Evolutionary conservation across 2,797 vertebrate genomes (phyloP), one percentile per base, ranked within the genome.

Genomic region (Parotocinclus haroldoi): DNA sequence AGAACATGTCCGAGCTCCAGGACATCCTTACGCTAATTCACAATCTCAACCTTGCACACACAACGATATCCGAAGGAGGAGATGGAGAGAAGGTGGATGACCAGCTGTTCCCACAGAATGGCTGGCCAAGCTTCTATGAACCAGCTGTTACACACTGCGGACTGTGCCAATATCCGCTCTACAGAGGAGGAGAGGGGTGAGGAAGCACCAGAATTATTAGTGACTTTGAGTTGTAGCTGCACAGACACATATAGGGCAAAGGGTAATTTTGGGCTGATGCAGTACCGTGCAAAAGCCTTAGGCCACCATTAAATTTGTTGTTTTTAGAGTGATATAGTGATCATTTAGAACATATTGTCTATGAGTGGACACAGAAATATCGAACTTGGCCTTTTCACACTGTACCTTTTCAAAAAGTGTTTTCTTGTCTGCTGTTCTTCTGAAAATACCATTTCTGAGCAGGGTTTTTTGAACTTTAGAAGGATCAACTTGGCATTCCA

Each of bases 41-140:
- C 1, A 92, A 95, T 70, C 94, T 99, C 73, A 98, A 97, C 82
- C 91, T 89, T 75, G 91, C 92, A 2, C 87, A 91, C 42, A 48
- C 79, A 80, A 58, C 77, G 12, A 81, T 36, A 58, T 73, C 0
- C 50, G 64, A 1, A 70, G 81, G 3, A 69, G 78, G 55, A 75
- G 78, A 58, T 61, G 58, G 0, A 72, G 89, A 85, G 56, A 90
- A 91, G 72, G 90, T 85, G 50, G 91, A 91, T 71, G 90, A 91
- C 78, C 87, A 88, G 0, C 90, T 92, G 85, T 93, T 92, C 48
- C 86, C 94, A 17, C 92, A 95, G 58, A 93, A 91, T 7, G 92
- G 94, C 50, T 99, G 96, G 96, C 94, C 96, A 52, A 93, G 86
- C 79, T 94, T 94, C 79, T 99, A 93, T 7, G 95, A 98, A 83